These are phyloP conservation scores for Melanotaenia boesemani DNA, from an alignment of 2,797 vertebrate species.

Conservation along the genomic window DNA sequence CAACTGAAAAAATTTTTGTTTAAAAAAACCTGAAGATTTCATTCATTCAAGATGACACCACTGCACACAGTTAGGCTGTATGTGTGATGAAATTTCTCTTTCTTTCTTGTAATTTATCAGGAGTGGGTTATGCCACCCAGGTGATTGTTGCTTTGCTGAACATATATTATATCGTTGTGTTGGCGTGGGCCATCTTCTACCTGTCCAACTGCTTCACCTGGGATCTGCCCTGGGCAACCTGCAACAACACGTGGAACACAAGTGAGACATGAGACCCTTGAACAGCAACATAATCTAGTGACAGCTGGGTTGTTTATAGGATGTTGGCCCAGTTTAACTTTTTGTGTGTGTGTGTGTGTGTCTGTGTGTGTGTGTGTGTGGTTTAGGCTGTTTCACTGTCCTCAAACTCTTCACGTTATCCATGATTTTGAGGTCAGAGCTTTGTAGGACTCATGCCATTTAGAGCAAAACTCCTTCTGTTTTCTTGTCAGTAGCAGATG, in stretches of 20 bases:
- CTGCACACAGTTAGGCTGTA: no score
- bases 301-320: neutral
- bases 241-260: slow-evolving; percentile 96
- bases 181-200: slow-evolving; percentile 96
- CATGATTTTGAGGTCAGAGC: neutral
- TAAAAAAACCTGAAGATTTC: no score
- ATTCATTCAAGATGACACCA: no score
- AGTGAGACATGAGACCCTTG: slow-evolving; percentile 72
- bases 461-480: neutral
- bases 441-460: neutral
- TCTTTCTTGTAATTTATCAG: slow-evolving; percentile 70
- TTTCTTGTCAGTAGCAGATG: neutral
- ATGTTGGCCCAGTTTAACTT: neutral
- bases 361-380: neutral
- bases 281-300: neutral
- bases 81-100: neutral
- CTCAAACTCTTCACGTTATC: neutral
- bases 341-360: neutral
- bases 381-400: neutral
- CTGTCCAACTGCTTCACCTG: slow-evolving; percentile 92
- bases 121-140: slow-evolving; percentile 95
- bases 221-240: slow-evolving; percentile 94
- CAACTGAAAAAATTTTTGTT: no score
- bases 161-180: slow-evolving; percentile 93
- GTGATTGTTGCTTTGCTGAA: slow-evolving; percentile 91